Evolutionary conservation across 2,113 vertebrate genomes (phyloP).

Genomic region (Vulpes lagopus): DNA sequence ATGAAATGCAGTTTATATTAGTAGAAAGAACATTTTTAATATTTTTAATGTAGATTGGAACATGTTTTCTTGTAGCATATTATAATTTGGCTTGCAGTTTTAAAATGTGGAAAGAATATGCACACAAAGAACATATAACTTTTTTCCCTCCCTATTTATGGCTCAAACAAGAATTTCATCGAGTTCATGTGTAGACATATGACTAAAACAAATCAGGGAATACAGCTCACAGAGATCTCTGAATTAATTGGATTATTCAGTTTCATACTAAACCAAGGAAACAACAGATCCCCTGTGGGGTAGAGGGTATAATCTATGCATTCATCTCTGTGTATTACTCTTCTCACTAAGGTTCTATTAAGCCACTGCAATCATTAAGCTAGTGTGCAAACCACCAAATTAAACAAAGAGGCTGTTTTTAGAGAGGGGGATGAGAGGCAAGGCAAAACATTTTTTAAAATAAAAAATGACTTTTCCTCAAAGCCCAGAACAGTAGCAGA

Average conservation of each 20-base stretch:
- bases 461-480: conserved; percentile 79
- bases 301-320: conserved; percentile 62
- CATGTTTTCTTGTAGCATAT: conserved; percentile 17
- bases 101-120: conserved; percentile 27
- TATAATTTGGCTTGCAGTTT: conserved; percentile 40
- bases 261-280: conserved; percentile 60
- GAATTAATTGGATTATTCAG: conserved; percentile 79
- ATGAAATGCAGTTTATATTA: conserved; percentile 19
- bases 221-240: conserved; percentile 70
- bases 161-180: conserved; percentile 38
- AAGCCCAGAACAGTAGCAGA: conserved; percentile 74
- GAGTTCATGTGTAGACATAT: conserved; percentile 60
- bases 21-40: conserved; percentile 62
- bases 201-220: conserved; percentile 58
- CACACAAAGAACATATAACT: conserved; percentile 18
- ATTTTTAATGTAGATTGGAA: not conserved
- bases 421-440: conserved; percentile 35
- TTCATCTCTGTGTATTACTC: conserved; percentile 51
- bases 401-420: conserved; percentile 78
- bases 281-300: conserved; percentile 41
- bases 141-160: conserved; percentile 50
- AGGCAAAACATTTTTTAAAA: conserved; percentile 76
- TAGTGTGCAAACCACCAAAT: conserved; percentile 74
- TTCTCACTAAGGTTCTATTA: conserved; percentile 63
- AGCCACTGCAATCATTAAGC: conserved; percentile 53